Conservation (phyloP, 2,113 vertebrate species). For the Aepyceros melampus region DNA sequence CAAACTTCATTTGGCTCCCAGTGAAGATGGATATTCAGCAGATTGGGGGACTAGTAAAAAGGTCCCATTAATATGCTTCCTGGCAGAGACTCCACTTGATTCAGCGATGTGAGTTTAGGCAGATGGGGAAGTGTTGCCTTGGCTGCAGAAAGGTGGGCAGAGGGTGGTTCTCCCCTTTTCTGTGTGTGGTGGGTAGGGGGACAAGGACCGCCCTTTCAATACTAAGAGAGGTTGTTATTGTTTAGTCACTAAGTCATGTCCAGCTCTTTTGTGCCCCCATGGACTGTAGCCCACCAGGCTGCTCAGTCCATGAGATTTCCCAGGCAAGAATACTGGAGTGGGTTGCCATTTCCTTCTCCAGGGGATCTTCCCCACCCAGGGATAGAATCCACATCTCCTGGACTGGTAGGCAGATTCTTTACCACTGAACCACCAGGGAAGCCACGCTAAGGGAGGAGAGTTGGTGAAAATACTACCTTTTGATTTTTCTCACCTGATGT, state of each 20-base stretch:
- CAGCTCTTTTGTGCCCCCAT: background rate
- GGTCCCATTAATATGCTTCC: conserved; percentile 20
- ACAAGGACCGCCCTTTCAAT: background rate
- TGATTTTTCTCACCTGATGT: background rate
- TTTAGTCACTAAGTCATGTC: background rate
- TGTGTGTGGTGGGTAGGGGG: too few relatives aligned
- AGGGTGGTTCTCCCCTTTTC: background rate
- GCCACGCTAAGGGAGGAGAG: background rate
- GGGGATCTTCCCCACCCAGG: background rate
- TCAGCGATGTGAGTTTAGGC: background rate
- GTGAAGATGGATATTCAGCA: conserved; percentile 58
- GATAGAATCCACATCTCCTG: background rate
- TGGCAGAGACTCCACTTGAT: background rate
- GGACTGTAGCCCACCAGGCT: background rate
- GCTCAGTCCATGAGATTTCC: background rate
- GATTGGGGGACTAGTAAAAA: background rate
- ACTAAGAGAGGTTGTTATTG: background rate
- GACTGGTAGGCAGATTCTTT: background rate
- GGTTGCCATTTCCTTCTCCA: background rate
- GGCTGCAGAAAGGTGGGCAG: background rate
- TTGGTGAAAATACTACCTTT: background rate
- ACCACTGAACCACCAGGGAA: background rate
- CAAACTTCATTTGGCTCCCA: conserved; percentile 51
- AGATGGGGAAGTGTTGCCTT: background rate
- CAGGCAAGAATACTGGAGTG: background rate